Evolutionary conservation across 1,140 invertebrate genomes (phyloP).

Genomic region (Linepithema humile): DNA sequence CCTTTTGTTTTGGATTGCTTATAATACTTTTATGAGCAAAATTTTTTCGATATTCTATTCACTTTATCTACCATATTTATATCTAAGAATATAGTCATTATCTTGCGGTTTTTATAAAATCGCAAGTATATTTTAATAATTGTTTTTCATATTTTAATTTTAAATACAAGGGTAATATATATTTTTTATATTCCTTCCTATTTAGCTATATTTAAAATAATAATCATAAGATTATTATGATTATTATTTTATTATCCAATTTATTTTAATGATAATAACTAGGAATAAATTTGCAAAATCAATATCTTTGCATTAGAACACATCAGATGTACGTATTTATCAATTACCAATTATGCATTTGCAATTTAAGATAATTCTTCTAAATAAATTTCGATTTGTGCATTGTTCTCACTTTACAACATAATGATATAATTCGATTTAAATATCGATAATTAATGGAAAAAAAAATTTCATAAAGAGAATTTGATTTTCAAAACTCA

Average conservation of each 20-base stretch:
- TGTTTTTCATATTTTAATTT: slow-evolving; percentile 3
- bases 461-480: slow-evolving; percentile 3
- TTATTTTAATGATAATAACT: not conserved
- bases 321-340: not conserved
- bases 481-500: not conserved
- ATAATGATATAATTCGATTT: not conserved
- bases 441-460: not conserved
- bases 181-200: not conserved
- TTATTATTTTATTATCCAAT: slow-evolving; percentile 4
- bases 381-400: not conserved
- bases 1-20: not conserved
- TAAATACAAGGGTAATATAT: not conserved
- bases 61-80: not conserved
- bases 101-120: not conserved
- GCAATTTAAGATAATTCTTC: not conserved
- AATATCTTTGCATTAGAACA: no score
- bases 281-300: no score
- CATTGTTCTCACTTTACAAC: not conserved
- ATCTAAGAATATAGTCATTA: not conserved
- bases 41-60: not conserved
- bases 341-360: not conserved
- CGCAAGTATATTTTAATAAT: not conserved
- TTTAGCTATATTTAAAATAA: not conserved
- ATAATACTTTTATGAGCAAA: not conserved
- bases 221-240: slow-evolving; percentile 7